These are phyloP conservation scores for Neria commutata DNA, from an alignment of 2,888 invertebrate species.

Conservation along the genomic window DNA sequence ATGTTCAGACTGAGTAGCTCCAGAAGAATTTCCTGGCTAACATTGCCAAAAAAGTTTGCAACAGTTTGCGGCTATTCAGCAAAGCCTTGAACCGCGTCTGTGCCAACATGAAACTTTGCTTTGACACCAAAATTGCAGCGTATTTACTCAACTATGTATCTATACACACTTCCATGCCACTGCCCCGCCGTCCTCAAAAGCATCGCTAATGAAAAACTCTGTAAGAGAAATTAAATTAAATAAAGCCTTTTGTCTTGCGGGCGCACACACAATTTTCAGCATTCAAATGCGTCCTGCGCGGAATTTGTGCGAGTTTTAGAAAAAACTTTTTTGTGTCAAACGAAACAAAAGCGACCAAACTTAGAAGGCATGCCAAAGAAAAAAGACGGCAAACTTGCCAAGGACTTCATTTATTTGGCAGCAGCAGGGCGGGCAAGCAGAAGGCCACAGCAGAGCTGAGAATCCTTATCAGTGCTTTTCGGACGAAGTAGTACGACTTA, in stretches of 20 bases:
- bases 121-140: background rate
- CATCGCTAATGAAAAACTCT: conserved; percentile 44
- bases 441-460: conserved; percentile 1
- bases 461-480: conserved; percentile 2
- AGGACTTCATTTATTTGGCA: background rate
- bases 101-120: too few species aligned
- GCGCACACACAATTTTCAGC: conserved; percentile 23
- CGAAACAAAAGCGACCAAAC: conserved; percentile 1
- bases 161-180: too few species aligned
- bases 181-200: conserved; percentile 1
- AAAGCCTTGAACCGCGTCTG: background rate
- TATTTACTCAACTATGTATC: background rate
- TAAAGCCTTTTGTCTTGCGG: conserved; percentile 48
- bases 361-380: conserved; percentile 11
- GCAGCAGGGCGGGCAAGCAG: too few species aligned
- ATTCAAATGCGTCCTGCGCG: background rate
- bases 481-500: background rate
- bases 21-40: too few species aligned
- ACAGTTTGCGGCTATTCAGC: too few species aligned
- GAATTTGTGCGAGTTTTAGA: background rate
- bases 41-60: too few species aligned
- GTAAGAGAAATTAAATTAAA: conserved; percentile 56
- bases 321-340: conserved; percentile 5
- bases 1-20: too few species aligned
- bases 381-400: conserved; percentile 7